Evolutionary conservation across 2,888 invertebrate genomes (phyloP).

Genomic region (Sarcophaga subvicina): DNA sequence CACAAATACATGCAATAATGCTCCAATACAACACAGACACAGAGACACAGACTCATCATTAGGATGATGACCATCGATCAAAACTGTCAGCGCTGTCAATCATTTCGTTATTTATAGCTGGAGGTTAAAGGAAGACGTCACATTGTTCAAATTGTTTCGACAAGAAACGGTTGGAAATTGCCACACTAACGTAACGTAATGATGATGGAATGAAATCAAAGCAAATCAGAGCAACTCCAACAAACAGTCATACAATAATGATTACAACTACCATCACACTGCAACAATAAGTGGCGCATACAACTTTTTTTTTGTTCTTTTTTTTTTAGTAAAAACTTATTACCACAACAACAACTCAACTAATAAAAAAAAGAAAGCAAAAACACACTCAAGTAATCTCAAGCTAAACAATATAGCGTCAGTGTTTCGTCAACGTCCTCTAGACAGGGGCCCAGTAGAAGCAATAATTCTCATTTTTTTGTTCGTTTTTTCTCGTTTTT

Average conservation of each 20-base stretch:
- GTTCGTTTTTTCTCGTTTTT: background rate
- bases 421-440: conserved; percentile 45
- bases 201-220: conserved; percentile 52
- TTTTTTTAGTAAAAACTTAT: too few species aligned
- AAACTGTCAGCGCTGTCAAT: conserved; percentile 80
- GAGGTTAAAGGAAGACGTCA: conserved; percentile 78
- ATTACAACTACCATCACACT: conserved; percentile 32
- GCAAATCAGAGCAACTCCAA: conserved; percentile 63
- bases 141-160: conserved; percentile 74
- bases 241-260: background rate
- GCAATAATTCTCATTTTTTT: conserved; percentile 36
- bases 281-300: conserved; percentile 60
- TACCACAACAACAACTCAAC: too few species aligned
- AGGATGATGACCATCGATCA: conserved; percentile 79
- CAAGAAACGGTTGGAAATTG: conserved; percentile 71
- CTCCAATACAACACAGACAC: conserved; percentile 5
- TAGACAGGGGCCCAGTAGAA: conserved; percentile 39
- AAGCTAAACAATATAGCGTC: conserved; percentile 48
- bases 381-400: conserved; percentile 43
- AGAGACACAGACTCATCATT: conserved; percentile 47
- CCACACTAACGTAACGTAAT: conserved; percentile 59
- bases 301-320: background rate
- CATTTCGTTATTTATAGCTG: conserved; percentile 78
- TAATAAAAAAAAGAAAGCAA: background rate
- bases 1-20: conserved; percentile 36